These are phyloP conservation scores for Gila robusta DNA, from an alignment of 2,797 vertebrate species.

Conservation along the genomic window DNA sequence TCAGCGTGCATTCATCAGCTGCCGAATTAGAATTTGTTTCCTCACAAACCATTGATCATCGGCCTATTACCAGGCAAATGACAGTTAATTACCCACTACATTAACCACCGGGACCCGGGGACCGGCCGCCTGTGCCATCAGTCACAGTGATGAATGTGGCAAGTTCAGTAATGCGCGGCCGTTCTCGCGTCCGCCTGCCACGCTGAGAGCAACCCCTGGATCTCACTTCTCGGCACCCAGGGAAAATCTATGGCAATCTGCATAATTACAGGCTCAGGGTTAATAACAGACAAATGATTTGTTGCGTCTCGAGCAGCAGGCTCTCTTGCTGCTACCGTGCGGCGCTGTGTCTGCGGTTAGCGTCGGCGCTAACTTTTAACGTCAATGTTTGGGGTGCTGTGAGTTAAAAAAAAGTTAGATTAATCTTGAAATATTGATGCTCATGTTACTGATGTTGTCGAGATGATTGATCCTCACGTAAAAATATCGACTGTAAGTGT, in stretches of 20 bases:
- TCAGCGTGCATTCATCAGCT: conserved; percentile 96
- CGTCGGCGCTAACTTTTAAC: conserved; percentile 64
- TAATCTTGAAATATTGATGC: conserved; percentile 28
- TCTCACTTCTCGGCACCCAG: conserved; percentile 91
- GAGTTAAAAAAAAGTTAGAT: conserved; percentile 9
- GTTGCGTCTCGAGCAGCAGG: conserved; percentile 92
- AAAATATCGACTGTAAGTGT: conserved; percentile 4
- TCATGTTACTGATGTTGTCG: conserved; percentile 14
- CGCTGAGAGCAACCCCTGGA: conserved; percentile 92
- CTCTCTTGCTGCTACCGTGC: conserved; percentile 81
- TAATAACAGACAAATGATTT: conserved; percentile 99
- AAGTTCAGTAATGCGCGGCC: conserved; percentile 98
- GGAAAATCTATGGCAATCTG: conserved; percentile 99
- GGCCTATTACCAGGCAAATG: conserved; percentile 99
- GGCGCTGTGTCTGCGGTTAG: conserved; percentile 76
- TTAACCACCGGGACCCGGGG: conserved; percentile 99
- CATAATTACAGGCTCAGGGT: conserved; percentile 99
- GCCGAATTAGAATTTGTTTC: conserved; percentile 99
- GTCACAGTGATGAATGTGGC: conserved; percentile 99
- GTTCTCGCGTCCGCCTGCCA: conserved; percentile 90
- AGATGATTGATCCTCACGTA: neutral
- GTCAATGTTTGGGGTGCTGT: neutral
- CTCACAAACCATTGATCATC: conserved; percentile 99
- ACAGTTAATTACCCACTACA: conserved; percentile 99
- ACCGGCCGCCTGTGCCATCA: conserved; percentile 97